Evolutionary conservation across 2,113 vertebrate species (phyloP), one percentile per base, ranked within the genome.

Genomic region (Cololabis saira): DNA sequence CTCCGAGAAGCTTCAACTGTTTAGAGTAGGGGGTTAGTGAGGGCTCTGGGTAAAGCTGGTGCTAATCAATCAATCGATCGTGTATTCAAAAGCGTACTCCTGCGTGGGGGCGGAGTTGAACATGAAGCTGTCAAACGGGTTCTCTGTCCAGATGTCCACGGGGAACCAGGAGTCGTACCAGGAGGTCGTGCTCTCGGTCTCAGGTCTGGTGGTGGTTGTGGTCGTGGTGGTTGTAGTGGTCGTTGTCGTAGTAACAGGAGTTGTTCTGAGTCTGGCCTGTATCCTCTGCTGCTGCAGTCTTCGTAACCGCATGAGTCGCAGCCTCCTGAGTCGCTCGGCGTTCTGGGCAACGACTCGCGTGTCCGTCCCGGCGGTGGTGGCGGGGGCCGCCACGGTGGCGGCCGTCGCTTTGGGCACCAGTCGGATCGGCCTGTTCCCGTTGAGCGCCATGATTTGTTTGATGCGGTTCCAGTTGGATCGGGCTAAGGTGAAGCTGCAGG

Each of bases 401-500:
- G 61, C 0, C 0, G 78, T 83, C 0, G 12, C 7, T 45, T 69
- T 89, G 70, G 72, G 2, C 1, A 95, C 78, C 5, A 90, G 86
- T 0, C 89, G 90, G n/a, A 98, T 94, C 16, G 96, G 96, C 48
- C 92, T 92, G 74, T 95, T 94, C 33, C 96, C 94, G 0, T 95
- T 93, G 75, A 95, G 90, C 44, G 95, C 95, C 93, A 99, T 91
- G 87, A 99, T 98, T 71, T 97, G 91, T 15, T 93, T 94, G 86
- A 99, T 99, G 60, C 97, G 95, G 50, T 96, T 95, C 97, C 97
- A 99, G 92, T 98, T 98, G 90, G 97, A 99, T 37, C 95, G 96
- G 0, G 91, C 83, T 41, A 99, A 86, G 21, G 94, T 66, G 18
- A 99, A 99, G 90, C 95, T 96, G 92, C 98, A 99, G 52, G 94